Evolutionary conservation across 2,888 invertebrate species (phyloP), one percentile per base, ranked within the genome.

Genomic region (Latrodectus elegans): DNA sequence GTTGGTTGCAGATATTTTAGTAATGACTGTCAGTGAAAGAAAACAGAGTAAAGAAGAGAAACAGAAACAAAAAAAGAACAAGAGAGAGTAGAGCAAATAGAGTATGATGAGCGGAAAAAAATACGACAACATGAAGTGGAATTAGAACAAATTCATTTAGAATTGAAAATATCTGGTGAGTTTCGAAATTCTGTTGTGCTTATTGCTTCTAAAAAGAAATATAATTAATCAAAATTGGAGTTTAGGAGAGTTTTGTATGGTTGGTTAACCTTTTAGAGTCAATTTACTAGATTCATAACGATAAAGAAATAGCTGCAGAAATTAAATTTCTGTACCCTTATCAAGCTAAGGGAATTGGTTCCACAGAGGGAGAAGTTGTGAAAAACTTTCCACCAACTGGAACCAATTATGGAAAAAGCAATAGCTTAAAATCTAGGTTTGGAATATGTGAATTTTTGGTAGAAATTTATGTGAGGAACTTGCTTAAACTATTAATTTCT

Each of bases 261-360:
- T 38, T 38, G 49, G 49, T n/a, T 71, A 14, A 9, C 71, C 15
- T 71, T 71, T 71, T 71, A 15, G 15, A 51, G 88, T 9, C 90
- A 90, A 65, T 91, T 91, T 4, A 72, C n/a, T 52, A 72, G 12
- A 72, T 72, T 72, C 51, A 51, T 52, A 72, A 52, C 12, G 71
- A 72, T 51, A 51, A 49, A 52, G 67, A 17, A 11, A 22, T 67
- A 11, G 17, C 67, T 11, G 3, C 15, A 17, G 22, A 67, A n/a
- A 17, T 52, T 38, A 49, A 74, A 74, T 74, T 74, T 60, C 74
- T 15, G 17, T 72, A 72, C 4, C 1, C 52, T n/a, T n/a, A 52
- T 10, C 52, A 51, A 52, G 52, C 52, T 6, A 52, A 15, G 0
- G 52, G 51, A 8, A n/a, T 0, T 8, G 52, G 72, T 9, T 72